Conservation (phyloP, 1,140 invertebrate genomes). For the Acarapis woodi region DNA sequence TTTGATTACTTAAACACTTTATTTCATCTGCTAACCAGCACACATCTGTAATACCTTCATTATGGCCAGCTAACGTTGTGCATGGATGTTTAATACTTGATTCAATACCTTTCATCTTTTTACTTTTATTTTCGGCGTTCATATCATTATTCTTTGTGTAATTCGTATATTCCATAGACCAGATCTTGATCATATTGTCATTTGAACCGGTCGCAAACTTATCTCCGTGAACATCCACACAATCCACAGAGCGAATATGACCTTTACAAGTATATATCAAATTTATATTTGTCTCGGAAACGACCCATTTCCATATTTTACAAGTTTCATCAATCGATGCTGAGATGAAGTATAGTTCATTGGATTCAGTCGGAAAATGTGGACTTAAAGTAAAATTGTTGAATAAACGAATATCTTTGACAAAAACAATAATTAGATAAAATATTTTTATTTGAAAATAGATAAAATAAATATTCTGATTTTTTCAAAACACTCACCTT, state of each 20-base stretch:
- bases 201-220: slow-evolving; percentile 65
- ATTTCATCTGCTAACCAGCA: slow-evolving; percentile 38
- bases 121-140: slow-evolving; percentile 4
- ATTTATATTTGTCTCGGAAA: slow-evolving; percentile 34
- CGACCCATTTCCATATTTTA: slow-evolving; percentile 65
- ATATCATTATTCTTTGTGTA: slow-evolving; percentile 11
- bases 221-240: slow-evolving; percentile 25
- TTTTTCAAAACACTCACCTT: no score
- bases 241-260: slow-evolving; percentile 61
- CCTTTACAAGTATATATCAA: slow-evolving; percentile 50
- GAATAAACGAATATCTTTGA: slow-evolving; percentile 8
- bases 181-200: slow-evolving; percentile 36
- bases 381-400: no score
- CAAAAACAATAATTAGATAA: no score
- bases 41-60: slow-evolving; percentile 53
- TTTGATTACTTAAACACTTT: not conserved
- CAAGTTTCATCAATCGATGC: slow-evolving; percentile 43
- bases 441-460: no score
- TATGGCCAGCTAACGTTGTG: slow-evolving; percentile 65
- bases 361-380: no score
- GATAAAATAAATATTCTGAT: no score
- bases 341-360: no score
- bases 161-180: no score
- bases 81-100: slow-evolving; percentile 25
- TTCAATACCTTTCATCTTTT: slow-evolving; percentile 4